Base-by-base conservation (phyloP, 2,888 invertebrate genomes). In the Norana najaformis region DNA sequence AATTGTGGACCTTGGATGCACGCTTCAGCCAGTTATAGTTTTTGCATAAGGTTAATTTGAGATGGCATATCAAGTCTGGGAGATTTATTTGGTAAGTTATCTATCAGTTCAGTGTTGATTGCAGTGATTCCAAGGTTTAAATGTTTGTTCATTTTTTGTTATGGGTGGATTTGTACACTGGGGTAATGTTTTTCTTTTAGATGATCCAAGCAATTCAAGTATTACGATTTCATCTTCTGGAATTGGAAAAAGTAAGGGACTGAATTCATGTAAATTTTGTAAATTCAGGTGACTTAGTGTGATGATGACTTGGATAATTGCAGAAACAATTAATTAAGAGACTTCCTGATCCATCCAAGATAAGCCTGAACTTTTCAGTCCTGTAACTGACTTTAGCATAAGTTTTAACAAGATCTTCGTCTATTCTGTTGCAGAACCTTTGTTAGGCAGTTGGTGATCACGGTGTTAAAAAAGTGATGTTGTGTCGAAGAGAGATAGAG, bases 131-230 rank as follows among this genome's bases (percentile, higher is more conserved):
- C 30, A 88, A 38, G 88, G 38, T 88, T 88, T 88, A 88, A 39
- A 41, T 35, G 35, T 23, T 41, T 39, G 88, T 88, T 88, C 69
- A 69, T 30, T 69, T 69, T 69, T 41, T 41, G 18, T 41, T 69
- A n/a, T 69, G 69, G 14, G 69, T 69, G 30, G n/a, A 69, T 69
- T n/a, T 69, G 69, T 69, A 69, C 69, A 69, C 6, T 69, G 13
- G 23, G 53, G 30, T 53, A 5, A 3, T n/a, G 20, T 23, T 85
- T 85, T 35, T 89, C 90, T 93, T 93, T 89, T 97, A 99, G 99
- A 99, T 99, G 99, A 98, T 99, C 96, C 99, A 99, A 96, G 98
- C 99, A 95, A 99, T 99, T 96, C 99, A 99, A 97, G 99, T 99
- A 95, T 97, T 99, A 96, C 98, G 99, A 96, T 99, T 99, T 97